Percentiles rank a stretch among this genome's conserved stretches.
These are phyloP conservation scores for Ptilorrhoa leucosticta DNA, from an alignment of 2,113 vertebrate genomes.

Conservation along the genomic window DNA sequence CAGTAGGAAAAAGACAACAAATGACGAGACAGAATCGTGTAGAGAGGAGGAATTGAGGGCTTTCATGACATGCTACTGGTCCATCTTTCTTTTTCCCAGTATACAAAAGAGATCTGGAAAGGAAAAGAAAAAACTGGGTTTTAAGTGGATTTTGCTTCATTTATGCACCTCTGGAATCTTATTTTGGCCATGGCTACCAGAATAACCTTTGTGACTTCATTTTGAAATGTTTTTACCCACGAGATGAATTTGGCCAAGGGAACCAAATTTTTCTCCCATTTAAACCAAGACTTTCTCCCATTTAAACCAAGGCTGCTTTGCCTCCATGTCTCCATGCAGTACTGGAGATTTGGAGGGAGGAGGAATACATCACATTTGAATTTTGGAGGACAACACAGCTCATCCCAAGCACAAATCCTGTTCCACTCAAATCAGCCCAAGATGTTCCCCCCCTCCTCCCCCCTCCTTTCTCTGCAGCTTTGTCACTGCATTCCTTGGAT, in stretches of 20 bases:
- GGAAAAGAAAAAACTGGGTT: accelerated
- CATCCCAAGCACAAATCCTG: not conserved
- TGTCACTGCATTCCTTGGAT: not conserved
- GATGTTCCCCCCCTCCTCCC: not conserved
- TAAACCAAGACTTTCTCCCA: not conserved
- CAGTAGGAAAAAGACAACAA: not conserved
- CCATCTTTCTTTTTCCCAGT: not conserved
- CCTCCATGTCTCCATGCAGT: no score
- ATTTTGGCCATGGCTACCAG: not conserved
- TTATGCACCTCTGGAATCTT: not conserved
- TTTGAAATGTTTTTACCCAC: not conserved
- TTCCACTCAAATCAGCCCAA: not conserved
- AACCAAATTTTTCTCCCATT: not conserved
- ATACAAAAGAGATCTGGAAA: not conserved
- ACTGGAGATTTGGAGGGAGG: not conserved
- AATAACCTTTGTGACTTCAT: not conserved
- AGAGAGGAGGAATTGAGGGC: not conserved
- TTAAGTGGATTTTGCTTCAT: not conserved
- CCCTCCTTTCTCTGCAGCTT: not conserved
- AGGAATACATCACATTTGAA: not conserved
- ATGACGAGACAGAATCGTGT: not conserved
- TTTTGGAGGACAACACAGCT: not conserved
- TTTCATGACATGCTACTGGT: not conserved
- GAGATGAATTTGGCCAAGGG: not conserved
- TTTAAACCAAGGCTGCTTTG: not conserved